Conservation (phyloP, 37 sponge, comb jelly and placozoan species). For the Tethya wilhelma region DNA sequence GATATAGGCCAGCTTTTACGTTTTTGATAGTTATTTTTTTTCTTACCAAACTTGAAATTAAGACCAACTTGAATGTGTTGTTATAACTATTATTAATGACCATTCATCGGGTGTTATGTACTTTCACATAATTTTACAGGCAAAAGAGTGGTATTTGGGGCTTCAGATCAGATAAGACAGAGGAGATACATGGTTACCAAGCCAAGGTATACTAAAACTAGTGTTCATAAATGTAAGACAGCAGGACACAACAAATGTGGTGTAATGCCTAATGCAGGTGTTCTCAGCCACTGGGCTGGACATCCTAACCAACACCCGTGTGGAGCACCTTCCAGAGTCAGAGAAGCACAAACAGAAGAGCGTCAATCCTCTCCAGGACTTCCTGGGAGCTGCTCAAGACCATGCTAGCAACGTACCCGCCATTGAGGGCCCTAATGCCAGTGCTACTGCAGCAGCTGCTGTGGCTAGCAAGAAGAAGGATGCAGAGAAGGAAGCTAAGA, state of each 20-base stretch:
- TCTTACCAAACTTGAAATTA: too few relatives aligned
- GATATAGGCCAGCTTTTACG: too few relatives aligned
- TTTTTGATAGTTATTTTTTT: too few relatives aligned
- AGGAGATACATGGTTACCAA: conserved; percentile 72
- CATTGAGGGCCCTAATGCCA: conserved; percentile 13
- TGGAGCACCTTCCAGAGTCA: conserved; percentile 90
- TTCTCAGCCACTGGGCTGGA: conserved; percentile 84
- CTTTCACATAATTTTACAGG: conserved; percentile 19
- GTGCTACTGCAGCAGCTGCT: neutral
- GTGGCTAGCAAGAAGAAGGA: neutral
- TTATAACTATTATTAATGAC: neutral
- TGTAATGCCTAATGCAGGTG: conserved; percentile 46
- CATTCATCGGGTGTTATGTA: neutral
- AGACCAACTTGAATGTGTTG: too few relatives aligned
- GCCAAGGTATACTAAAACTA: conserved; percentile 42
- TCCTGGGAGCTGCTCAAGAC: conserved; percentile 58
- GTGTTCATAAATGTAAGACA: neutral
- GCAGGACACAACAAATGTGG: neutral
- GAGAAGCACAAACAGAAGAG: conserved; percentile 75
- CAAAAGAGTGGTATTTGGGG: conserved; percentile 90
- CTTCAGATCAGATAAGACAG: conserved; percentile 81
- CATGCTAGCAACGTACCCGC: conserved; percentile 1
- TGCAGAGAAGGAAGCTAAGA: too few relatives aligned
- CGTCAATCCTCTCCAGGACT: conserved; percentile 45
- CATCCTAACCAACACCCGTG: conserved; percentile 83